Base-by-base conservation (phyloP, 37 sponge, comb jelly and placozoan species). In the Mnemiopsis leidyi region DNA sequence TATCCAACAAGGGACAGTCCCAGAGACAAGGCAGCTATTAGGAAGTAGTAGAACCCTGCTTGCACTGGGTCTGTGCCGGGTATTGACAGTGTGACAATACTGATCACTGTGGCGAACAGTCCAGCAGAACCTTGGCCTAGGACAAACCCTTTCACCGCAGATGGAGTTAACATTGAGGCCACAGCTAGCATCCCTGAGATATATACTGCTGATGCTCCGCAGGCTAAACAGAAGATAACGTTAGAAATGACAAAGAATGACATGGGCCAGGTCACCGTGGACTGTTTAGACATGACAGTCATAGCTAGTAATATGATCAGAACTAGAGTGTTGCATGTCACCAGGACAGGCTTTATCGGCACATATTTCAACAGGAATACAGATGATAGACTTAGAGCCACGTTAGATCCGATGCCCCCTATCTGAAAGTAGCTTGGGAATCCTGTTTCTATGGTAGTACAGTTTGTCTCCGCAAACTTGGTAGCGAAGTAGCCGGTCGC, bases 31-130 rank as follows among this genome's bases (percentile, higher is more conserved):
- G 36, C 36, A 20, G 90, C 90, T 18, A 85, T 85, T 39, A 85
- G 90, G 48, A 85, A 85, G 61, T 85, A 85, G 61, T 85, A 85
- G 90, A 85, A 85, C 23, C 90, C 90, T 9, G 90, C 90, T n/a
- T 85, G 9, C 0, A 85, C 61, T 39, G 90, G 90, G 48, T 85
- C 90, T n/a, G 90, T 39, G 23, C 35, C 28, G 24, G 90, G 90
- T 13, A 85, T 32, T 35, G 90, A 85, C 3, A 85, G 90, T 20
- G 90, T 85, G 30, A 85, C 39, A 61, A 85, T 85, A 29, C 36
- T n/a, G 16, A 85, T n/a, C 48, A 85, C n/a, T 9, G 90, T 85
- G 2, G 90, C 40, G 48, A 85, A 33, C 16, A 85, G 61, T 38
- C 90, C 90, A 1, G 90, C 90, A 16, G 90, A 13, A 3, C 90